phyloP scores from a whole-genome alignment of 1,140 invertebrate species.

The Vanessa tameamea region DNA sequence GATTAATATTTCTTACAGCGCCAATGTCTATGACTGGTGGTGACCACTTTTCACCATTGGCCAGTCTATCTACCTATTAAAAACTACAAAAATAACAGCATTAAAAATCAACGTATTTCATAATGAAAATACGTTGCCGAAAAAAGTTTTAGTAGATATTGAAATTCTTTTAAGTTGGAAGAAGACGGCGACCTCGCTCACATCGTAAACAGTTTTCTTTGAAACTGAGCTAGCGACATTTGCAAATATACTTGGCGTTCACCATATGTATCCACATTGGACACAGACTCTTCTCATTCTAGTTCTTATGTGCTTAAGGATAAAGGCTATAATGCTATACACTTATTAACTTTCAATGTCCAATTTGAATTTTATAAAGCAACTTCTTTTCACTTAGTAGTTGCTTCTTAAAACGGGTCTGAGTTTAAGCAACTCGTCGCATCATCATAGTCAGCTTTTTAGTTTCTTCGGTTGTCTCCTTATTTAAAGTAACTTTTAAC shows the following conservation, averaged over 20 bases:
- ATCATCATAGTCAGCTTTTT: background rate
- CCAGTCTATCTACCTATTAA: no score
- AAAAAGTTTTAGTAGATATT: background rate
- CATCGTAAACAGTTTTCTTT: slow-evolving; percentile 12
- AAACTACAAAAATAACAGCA: no score
- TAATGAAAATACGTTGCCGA: background rate
- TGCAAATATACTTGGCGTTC: slow-evolving; percentile 9
- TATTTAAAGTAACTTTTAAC: background rate
- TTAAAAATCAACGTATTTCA: no score
- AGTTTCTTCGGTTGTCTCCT: background rate
- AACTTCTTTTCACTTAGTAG: slow-evolving; percentile 17
- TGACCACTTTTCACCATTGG: no score
- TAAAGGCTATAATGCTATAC: background rate
- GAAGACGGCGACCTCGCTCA: background rate
- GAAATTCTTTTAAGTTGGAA: slow-evolving; percentile 3
- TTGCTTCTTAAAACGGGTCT: slow-evolving; percentile 9
- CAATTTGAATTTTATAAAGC: slow-evolving; percentile 22
- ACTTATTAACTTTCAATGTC: background rate
- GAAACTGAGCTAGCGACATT: slow-evolving; percentile 11
- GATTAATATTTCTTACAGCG: no score
- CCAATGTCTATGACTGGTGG: no score
- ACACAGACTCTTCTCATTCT: background rate
- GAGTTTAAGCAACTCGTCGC: slow-evolving; percentile 1
- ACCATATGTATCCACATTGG: slow-evolving; percentile 5
- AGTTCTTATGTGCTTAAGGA: background rate